These are phyloP conservation scores for Clarias batrachus DNA, from an alignment of 2,113 vertebrate species.

Conservation along the genomic window DNA sequence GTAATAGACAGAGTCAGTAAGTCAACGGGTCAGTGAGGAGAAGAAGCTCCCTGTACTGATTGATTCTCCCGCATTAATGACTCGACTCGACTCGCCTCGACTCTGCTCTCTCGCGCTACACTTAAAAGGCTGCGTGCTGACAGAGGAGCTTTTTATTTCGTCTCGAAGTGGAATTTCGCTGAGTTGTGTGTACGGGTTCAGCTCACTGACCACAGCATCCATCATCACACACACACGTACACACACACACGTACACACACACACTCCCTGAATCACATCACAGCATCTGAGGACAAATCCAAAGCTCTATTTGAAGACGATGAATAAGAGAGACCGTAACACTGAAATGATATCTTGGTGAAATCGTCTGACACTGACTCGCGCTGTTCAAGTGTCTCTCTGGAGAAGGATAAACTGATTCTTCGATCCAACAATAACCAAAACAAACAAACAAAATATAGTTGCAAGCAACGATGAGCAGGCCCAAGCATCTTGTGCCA, in stretches of 20 bases:
- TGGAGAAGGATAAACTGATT: no score
- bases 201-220: conserved; percentile 58
- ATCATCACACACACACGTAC: conserved; percentile 61
- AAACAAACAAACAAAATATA: no score
- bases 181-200: conserved; percentile 63
- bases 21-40: background rate
- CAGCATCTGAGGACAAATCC: background rate
- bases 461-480: no score
- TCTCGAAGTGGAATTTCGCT: conserved; percentile 71
- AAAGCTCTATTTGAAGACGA: background rate
- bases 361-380: no score
- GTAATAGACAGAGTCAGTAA: no score
- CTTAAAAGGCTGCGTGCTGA: conserved; percentile 71
- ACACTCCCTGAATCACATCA: conserved; percentile 52
- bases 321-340: background rate
- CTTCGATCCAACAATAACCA: no score
- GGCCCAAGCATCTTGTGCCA: no score
- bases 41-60: conserved; percentile 52
- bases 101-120: conserved; percentile 60
- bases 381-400: no score
- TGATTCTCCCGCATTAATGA: conserved; percentile 68
- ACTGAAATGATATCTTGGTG: no score
- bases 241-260: no score
- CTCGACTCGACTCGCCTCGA: conserved; percentile 59
- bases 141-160: conserved; percentile 57